Evolutionary conservation across 64 coral and sea anemone species (phyloP).

Genomic region (Hydrozoanthus tunicans): DNA sequence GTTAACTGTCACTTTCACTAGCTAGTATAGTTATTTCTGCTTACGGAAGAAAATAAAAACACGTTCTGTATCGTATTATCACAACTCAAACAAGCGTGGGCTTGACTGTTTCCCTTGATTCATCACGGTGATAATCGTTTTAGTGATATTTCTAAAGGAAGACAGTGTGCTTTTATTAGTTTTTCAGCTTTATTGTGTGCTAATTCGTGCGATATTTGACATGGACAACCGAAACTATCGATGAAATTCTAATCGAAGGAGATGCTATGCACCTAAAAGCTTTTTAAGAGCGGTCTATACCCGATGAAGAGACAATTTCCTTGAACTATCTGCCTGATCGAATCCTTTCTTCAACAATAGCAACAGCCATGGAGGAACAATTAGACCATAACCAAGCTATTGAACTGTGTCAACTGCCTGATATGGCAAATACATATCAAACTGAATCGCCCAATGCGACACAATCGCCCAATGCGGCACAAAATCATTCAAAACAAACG

Average conservation of each 20-base stretch:
- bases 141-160: too few species aligned
- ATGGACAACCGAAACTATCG: conserved; percentile 14
- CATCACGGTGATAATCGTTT: too few species aligned
- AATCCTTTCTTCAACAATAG: too few species aligned
- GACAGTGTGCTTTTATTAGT: background rate
- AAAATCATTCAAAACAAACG: background rate
- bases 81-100: too few species aligned
- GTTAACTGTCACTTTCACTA: too few species aligned
- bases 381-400: conserved; percentile 11
- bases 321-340: too few species aligned
- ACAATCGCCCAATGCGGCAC: conserved; percentile 9
- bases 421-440: conserved; percentile 1
- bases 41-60: too few species aligned
- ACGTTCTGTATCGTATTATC: too few species aligned
- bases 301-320: too few species aligned
- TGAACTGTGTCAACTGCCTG: conserved; percentile 16
- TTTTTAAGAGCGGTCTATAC: conserved; percentile 17
- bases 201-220: conserved; percentile 7
- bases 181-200: background rate
- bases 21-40: too few species aligned
- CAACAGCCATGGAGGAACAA: background rate
- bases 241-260: background rate
- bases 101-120: too few species aligned
- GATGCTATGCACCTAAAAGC: conserved; percentile 34
- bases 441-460: conserved; percentile 7